Conservation (phyloP, 1,140 invertebrate species). For the Homalodisca vitripennis region DNA sequence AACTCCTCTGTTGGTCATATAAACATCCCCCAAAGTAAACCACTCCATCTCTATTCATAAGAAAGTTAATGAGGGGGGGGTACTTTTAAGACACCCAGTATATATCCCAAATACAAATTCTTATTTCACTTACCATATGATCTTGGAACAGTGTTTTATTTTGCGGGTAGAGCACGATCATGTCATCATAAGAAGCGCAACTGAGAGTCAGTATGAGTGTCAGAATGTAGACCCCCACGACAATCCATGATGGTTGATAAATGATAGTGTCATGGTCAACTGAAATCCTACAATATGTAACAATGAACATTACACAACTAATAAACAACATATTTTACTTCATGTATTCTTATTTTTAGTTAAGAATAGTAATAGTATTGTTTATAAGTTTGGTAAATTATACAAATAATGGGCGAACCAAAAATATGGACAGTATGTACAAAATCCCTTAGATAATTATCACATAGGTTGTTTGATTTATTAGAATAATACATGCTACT, state of each 20-base stretch:
- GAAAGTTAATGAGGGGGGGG: too few species aligned
- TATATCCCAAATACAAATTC: too few species aligned
- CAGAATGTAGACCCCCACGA: not conserved
- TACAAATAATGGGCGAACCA: not conserved
- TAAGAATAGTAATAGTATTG: not conserved
- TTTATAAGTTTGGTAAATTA: not conserved
- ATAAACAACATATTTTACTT: not conserved
- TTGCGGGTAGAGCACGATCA: not conserved
- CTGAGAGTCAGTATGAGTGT: not conserved
- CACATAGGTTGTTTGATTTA: not conserved
- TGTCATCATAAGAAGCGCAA: conserved; percentile 14
- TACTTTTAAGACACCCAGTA: too few species aligned
- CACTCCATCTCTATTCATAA: too few species aligned
- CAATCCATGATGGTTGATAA: conserved; percentile 1
- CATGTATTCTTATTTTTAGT: not conserved
- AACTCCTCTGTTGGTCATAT: too few species aligned
- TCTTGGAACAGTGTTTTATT: not conserved
- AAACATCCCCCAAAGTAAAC: too few species aligned
- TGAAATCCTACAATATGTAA: not conserved
- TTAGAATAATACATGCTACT: too few species aligned
- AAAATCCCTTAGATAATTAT: not conserved
- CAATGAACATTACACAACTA: not conserved
- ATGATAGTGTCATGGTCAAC: not conserved
- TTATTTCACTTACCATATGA: not conserved
- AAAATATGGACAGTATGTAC: not conserved